Evolutionary conservation across 2,797 vertebrate genomes (phyloP).

Genomic region (Chelmon rostratus): DNA sequence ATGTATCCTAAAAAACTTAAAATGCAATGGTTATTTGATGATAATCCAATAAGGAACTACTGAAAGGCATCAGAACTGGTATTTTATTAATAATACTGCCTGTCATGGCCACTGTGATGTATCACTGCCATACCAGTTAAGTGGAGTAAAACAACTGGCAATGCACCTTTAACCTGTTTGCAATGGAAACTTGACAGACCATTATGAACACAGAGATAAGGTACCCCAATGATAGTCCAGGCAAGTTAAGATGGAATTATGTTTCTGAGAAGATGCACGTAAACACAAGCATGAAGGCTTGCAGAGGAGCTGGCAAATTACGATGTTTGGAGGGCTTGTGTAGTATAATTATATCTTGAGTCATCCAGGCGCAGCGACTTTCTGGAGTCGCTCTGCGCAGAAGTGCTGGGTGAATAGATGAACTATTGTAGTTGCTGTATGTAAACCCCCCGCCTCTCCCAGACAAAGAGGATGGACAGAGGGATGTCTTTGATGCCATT

Average conservation of each 20-base stretch:
- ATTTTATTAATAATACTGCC: neutral
- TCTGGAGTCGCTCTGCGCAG: too few species aligned
- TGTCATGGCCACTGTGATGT: constrained; percentile 9
- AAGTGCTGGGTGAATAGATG: too few species aligned
- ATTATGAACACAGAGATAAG: neutral
- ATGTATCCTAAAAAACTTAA: neutral
- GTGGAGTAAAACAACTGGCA: neutral
- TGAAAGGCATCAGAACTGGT: neutral
- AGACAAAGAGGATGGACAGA: constrained; percentile 10
- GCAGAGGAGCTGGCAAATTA: neutral
- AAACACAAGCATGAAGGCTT: neutral
- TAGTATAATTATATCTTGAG: too few species aligned
- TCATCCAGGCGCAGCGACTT: too few species aligned
- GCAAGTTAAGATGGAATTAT: neutral
- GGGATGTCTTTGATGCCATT: constrained; percentile 17
- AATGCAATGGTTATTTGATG: neutral
- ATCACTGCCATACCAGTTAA: neutral
- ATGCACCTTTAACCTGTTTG: neutral
- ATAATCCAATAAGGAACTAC: constrained; percentile 1
- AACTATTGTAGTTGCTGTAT: too few species aligned
- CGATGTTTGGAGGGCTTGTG: too few species aligned
- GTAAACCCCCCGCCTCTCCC: neutral
- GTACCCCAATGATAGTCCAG: too few species aligned
- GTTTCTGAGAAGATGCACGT: neutral
- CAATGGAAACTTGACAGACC: neutral